phyloP scores from a whole-genome alignment of 2,113 vertebrate species.

The Scomber colias region DNA sequence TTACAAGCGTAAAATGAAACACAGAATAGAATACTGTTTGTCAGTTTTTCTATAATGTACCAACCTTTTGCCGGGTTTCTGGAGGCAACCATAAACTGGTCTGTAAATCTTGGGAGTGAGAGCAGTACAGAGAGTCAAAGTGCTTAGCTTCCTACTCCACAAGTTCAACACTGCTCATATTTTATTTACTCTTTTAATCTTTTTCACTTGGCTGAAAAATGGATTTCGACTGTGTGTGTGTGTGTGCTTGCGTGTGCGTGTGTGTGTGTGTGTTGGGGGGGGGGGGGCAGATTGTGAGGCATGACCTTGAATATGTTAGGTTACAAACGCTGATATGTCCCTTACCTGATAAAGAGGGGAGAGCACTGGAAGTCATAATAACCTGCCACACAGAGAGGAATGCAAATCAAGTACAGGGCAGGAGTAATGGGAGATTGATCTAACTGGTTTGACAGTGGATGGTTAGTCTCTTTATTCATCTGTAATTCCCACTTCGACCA shows the following conservation, averaged over 20 bases:
- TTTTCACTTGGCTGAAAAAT: neutral
- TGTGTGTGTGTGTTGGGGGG: constrained; percentile 26
- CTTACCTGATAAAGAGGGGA: constrained; percentile 25
- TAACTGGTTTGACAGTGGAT: neutral
- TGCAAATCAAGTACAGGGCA: neutral
- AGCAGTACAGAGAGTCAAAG: neutral
- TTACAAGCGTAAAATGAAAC: neutral
- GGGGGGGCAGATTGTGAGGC: neutral
- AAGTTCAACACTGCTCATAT: constrained; percentile 12
- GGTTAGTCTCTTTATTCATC: neutral
- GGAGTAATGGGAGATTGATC: neutral
- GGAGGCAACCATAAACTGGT: constrained; percentile 6
- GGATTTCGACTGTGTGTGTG: too few relatives aligned
- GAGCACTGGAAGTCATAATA: constrained; percentile 19
- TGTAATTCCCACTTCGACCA: constrained; percentile 36
- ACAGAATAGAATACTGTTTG: neutral
- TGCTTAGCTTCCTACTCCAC: constrained; percentile 12
- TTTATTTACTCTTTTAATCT: constrained; percentile 49
- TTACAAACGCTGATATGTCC: constrained; percentile 16
- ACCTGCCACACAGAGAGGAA: too few relatives aligned
- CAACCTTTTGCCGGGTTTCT: constrained; percentile 47
- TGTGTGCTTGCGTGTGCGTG: neutral
- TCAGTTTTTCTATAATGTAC: constrained; percentile 2
- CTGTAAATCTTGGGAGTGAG: neutral
- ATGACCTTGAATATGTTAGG: constrained; percentile 46